These are phyloP conservation scores for Crocuta crocuta DNA, from an alignment of 2,113 vertebrate genomes.

Conservation along the genomic window DNA sequence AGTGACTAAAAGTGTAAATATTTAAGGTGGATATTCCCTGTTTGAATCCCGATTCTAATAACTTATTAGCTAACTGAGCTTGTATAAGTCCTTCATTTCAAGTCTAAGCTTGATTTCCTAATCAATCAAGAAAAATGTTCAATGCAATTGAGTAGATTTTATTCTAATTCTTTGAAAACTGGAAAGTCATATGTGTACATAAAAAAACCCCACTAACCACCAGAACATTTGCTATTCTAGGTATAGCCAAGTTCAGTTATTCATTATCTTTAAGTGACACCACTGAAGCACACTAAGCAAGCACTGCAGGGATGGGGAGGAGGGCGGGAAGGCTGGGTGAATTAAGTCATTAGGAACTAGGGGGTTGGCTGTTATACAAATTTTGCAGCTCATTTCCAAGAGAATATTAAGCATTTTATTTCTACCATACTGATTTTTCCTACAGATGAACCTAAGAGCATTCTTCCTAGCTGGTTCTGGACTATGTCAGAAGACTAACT, in stretches of 20 bases:
- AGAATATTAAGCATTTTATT: constrained; percentile 1
- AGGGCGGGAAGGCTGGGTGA: not conserved
- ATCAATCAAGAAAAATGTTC: not conserved
- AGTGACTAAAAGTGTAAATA: not conserved
- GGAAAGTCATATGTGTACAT: not conserved
- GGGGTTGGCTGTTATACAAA: not conserved
- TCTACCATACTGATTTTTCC: not conserved
- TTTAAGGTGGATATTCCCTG: not conserved
- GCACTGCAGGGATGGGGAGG: not conserved
- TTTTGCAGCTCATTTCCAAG: constrained; percentile 4
- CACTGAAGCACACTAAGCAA: not conserved
- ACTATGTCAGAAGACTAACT: not conserved
- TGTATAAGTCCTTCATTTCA: not conserved
- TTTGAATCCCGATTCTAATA: constrained; percentile 21
- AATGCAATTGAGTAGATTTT: not conserved
- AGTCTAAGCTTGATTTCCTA: not conserved
- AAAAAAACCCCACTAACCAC: not conserved
- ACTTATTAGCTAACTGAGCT: not conserved
- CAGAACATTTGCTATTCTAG: constrained; percentile 11
- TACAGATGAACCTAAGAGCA: not conserved
- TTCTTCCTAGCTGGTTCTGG: not conserved
- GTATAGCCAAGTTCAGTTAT: not conserved
- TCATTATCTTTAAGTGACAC: not conserved
- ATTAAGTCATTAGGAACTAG: not conserved
- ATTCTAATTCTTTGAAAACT: constrained; percentile 27